A percentile compares a stretch with the other conserved stretches of the same genome.
Evolutionary conservation across 2,797 vertebrate genomes (phyloP).

Genomic region (Menidia menidia): DNA sequence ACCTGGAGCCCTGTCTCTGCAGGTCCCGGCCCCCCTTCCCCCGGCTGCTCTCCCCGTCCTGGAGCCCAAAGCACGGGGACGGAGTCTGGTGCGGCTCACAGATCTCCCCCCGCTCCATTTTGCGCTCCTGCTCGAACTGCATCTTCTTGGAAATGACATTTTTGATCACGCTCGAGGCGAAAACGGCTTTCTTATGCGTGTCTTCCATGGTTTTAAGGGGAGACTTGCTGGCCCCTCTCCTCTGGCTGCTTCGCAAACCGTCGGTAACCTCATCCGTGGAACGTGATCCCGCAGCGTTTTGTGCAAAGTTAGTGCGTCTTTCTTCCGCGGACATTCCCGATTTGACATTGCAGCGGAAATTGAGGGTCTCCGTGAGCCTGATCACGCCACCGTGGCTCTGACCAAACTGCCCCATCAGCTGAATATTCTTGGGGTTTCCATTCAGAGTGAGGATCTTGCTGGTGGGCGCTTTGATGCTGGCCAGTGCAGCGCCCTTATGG

Average conservation of each 20-base stretch:
- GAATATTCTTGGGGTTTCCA: constrained; percentile 73
- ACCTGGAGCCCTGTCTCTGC: constrained; percentile 86
- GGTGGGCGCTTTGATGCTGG: constrained; percentile 77
- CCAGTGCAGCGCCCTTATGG: constrained; percentile 60
- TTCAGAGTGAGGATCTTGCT: constrained; percentile 84
- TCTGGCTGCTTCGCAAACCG: constrained; percentile 72
- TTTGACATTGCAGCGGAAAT: constrained; percentile 86
- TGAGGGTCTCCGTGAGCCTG: constrained; percentile 88
- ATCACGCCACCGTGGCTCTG: constrained; percentile 83
- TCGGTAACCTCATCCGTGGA: constrained; percentile 86
- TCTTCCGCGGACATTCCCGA: constrained; percentile 73
- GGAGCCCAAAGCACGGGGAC: constrained; percentile 51
- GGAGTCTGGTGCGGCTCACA: constrained; percentile 74
- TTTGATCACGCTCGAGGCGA: constrained; percentile 94
- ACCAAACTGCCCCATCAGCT: constrained; percentile 79
- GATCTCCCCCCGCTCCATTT: constrained; percentile 96
- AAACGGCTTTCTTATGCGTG: constrained; percentile 90
- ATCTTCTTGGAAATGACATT: constrained; percentile 98
- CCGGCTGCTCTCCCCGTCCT: constrained; percentile 66
- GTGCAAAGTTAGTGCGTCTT: constrained; percentile 73
- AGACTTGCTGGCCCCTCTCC: constrained; percentile 68
- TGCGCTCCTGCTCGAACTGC: constrained; percentile 95
- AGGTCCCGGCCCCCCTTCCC: constrained; percentile 72
- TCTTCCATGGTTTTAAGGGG: constrained; percentile 82
- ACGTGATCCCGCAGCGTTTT: constrained; percentile 82